Evolutionary conservation across 2,888 invertebrate species (phyloP).

Genomic region (Eulithis prunata): DNA sequence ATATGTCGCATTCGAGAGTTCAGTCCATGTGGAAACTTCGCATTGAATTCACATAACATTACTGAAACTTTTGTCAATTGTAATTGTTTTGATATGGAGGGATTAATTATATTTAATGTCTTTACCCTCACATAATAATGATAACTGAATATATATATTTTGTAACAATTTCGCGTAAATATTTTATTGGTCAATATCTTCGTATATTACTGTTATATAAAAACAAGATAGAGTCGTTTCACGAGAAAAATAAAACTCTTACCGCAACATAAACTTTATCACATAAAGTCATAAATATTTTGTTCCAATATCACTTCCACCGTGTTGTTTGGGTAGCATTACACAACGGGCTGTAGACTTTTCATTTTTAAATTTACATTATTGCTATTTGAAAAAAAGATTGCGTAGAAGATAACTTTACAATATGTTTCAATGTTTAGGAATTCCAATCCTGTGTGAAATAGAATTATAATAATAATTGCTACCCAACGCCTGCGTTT

Average conservation of each 20-base stretch:
- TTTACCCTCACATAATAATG: background rate
- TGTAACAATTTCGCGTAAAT: constrained; percentile 22
- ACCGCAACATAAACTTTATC: constrained; percentile 78
- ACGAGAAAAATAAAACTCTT: constrained; percentile 75
- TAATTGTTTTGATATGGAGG: constrained; percentile 15
- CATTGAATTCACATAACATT: constrained; percentile 49
- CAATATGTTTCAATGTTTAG: constrained; percentile 25
- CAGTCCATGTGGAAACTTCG: constrained; percentile 51
- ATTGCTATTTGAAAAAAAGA: background rate
- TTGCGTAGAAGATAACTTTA: background rate
- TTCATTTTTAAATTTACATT: background rate
- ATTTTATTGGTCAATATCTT: constrained; percentile 56
- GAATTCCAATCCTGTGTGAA: constrained; percentile 31
- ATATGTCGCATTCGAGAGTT: constrained; percentile 57
- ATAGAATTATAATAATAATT: constrained; percentile 44
- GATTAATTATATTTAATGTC: background rate
- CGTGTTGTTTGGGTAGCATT: constrained; percentile 44
- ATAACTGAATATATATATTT: constrained; percentile 19
- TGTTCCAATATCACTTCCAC: constrained; percentile 69
- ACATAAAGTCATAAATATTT: constrained; percentile 77
- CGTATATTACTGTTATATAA: constrained; percentile 53
- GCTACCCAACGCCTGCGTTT: constrained; percentile 48
- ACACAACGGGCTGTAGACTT: constrained; percentile 42
- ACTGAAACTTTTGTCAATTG: constrained; percentile 27
- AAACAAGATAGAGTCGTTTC: constrained; percentile 62